Evolutionary conservation across 2,888 invertebrate species (phyloP).

Genomic region (Heteromyza rotundicornis): DNA sequence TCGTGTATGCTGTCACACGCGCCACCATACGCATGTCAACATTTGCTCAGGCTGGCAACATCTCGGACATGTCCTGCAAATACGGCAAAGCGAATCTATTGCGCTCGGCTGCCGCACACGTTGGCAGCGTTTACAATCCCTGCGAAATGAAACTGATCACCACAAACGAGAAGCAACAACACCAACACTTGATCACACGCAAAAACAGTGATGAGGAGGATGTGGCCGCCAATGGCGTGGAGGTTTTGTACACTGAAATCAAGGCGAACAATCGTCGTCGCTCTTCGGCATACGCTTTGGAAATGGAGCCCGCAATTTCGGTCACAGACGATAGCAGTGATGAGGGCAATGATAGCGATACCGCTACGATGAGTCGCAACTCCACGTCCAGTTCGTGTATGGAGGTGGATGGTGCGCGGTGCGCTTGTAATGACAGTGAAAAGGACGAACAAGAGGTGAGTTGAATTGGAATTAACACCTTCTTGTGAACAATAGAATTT

Average conservation of each 20-base stretch:
- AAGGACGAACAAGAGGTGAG: slow-evolving; percentile 34
- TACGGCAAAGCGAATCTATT: slow-evolving; percentile 49
- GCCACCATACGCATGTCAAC: slow-evolving; percentile 55
- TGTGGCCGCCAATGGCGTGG: slow-evolving; percentile 8
- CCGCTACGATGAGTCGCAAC: slow-evolving; percentile 42
- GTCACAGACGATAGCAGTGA: slow-evolving; percentile 46
- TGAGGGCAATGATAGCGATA: slow-evolving; percentile 43
- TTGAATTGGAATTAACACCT: too few species aligned
- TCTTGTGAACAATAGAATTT: too few species aligned
- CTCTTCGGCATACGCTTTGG: slow-evolving; percentile 45
- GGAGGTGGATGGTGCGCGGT: slow-evolving; percentile 22
- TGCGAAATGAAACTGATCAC: slow-evolving; percentile 56
- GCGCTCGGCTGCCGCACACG: slow-evolving; percentile 36
- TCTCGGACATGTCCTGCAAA: slow-evolving; percentile 49
- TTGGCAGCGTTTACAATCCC: slow-evolving; percentile 48
- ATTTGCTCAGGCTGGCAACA: slow-evolving; percentile 40
- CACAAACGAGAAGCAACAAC: slow-evolving; percentile 35
- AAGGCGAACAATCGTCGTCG: slow-evolving; percentile 33
- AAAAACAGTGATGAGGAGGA: slow-evolving; percentile 30
- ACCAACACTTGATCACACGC: slow-evolving; percentile 36
- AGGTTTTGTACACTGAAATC: slow-evolving; percentile 22
- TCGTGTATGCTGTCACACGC: slow-evolving; percentile 55
- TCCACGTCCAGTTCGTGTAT: slow-evolving; percentile 43
- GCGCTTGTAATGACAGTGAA: background rate
- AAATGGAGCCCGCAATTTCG: slow-evolving; percentile 51